Conservation (phyloP, 2,797 vertebrate species). For the Schizothorax lantsangensis region DNA sequence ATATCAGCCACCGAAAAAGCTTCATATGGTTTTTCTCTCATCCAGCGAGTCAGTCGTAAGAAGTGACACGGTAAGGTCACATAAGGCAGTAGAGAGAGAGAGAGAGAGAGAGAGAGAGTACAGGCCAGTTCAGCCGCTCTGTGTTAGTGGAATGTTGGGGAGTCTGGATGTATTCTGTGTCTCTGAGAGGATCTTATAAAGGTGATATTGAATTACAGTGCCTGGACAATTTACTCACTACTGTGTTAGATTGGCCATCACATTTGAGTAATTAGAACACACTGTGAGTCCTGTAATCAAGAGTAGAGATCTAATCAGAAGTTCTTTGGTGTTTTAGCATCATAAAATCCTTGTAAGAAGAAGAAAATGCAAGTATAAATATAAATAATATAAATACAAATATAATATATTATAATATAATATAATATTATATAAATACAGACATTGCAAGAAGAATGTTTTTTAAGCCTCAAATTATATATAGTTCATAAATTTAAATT, state of each 20-base stretch:
- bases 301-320: neutral
- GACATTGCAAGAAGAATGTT: neutral
- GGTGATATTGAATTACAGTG: slow-evolving; percentile 8
- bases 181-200: neutral
- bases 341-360: neutral
- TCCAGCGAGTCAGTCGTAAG: slow-evolving; percentile 14
- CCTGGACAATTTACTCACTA: neutral
- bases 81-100: slow-evolving; percentile 4
- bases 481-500: neutral
- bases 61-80: slow-evolving; percentile 24
- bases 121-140: neutral
- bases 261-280: neutral
- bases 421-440: too few species aligned
- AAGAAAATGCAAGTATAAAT: neutral
- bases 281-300: neutral
- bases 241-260: neutral
- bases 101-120: neutral
- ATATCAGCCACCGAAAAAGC: slow-evolving; percentile 26
- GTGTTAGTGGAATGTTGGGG: neutral
- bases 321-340: neutral
- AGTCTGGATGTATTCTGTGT: slow-evolving; percentile 6
- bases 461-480: neutral
- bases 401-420: too few species aligned
- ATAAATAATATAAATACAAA: too few species aligned
- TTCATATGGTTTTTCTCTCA: slow-evolving; percentile 24